Base-by-base conservation (phyloP, 2,888 invertebrate species). In the Hecatera dysodea region DNA sequence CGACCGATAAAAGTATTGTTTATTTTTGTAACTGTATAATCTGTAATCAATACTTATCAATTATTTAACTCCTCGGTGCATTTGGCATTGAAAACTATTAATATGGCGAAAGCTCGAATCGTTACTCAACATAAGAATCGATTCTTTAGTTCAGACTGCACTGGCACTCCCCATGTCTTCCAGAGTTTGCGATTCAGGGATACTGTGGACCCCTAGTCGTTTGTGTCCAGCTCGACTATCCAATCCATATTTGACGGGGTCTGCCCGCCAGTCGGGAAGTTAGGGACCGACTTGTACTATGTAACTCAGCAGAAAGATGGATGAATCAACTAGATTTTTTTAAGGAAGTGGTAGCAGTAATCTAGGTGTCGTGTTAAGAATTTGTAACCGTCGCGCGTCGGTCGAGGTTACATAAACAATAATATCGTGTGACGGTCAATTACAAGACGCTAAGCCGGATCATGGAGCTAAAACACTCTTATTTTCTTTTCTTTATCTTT, bases 11-110 rank as follows among this genome's bases (percentile, higher is more conserved):
- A 22, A 39, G 6, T 7, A 24, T 36, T 17, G 29, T 24, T 27
- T 67, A 36, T 67, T 39, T 36, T 19, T 24, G 56, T 15, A 33
- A 6, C 7, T 33, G 56, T 9, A 15, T 33, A 12, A 8, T 24
- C 8, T 29, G 29, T 33, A 72, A 72, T 69, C 73, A 19, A 72
- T 72, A 69, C 48, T 9, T 15, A 57, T 69, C 3, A 29, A 29
- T 72, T 39, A 59, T 72, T 72, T 0, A 69, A 36, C 11, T 17
- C 29, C 17, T 15, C 12, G 33, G 17, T 50, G 48, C 48, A 72
- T 42, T 15, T 4, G 17, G 9, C 39, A 24, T 24, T 59, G 39
- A 17, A 11, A 46, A 22, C 27, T 33, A 27, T 39, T 9, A 11
- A 36, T 36, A 39, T 24, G 53, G 42, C 24, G 17, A 42, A 42